phyloP scores from a whole-genome alignment of 2,888 invertebrate genomes.

The Drosophila setosimentum region DNA sequence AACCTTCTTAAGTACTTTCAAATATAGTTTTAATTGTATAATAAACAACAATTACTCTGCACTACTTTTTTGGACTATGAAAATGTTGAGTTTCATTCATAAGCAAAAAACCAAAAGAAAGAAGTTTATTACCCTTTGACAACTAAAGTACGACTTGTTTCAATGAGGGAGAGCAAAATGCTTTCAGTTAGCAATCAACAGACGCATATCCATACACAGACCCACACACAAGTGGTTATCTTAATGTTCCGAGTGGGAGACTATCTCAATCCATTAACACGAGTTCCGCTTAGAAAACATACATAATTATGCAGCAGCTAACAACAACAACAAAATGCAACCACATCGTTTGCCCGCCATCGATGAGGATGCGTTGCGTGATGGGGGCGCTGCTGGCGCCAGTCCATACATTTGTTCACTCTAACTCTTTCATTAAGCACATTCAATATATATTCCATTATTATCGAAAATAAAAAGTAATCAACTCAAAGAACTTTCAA shows the following conservation, averaged over 20 bases:
- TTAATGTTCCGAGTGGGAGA: background rate
- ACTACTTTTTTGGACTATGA: background rate
- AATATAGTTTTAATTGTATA: background rate
- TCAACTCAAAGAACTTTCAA: background rate
- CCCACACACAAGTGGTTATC: background rate
- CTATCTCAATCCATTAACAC: background rate
- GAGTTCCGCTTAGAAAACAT: background rate
- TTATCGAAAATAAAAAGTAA: background rate
- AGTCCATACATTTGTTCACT: too few species aligned
- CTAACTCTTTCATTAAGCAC: background rate
- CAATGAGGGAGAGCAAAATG: background rate
- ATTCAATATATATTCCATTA: background rate
- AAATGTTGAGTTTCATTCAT: background rate
- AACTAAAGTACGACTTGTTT: background rate
- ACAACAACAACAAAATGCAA: too few species aligned
- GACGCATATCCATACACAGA: background rate
- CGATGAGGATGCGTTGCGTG: too few species aligned
- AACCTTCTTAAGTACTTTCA: background rate
- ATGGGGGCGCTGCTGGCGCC: too few species aligned
- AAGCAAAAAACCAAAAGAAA: conserved; percentile 3
- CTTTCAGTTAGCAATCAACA: background rate
- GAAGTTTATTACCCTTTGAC: conserved; percentile 12
- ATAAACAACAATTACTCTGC: conserved; percentile 1
- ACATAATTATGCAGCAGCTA: too few species aligned
- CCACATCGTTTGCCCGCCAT: too few species aligned